Evolutionary conservation across 2,113 vertebrate species (phyloP), one percentile per base, ranked within the genome.

Genomic region (Procavia capensis): DNA sequence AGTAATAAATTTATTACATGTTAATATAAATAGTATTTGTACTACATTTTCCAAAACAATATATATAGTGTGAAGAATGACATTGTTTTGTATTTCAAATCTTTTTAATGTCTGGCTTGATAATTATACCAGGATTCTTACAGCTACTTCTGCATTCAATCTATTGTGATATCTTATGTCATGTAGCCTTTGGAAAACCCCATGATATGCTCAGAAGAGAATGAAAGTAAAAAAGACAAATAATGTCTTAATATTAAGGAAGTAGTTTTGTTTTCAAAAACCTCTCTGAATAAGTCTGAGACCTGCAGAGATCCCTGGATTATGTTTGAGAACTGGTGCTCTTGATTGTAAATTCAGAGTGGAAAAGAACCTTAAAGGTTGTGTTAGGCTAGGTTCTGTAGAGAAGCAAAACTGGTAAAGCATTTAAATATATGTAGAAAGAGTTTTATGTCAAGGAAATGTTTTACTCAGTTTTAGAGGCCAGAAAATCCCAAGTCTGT

Each of bases 161-260:
- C 76, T 88, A 8, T 66, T 90, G 82, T 92, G 72, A 16, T 80
- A 47, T 11, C 19, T 22, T 29, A 34, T 64, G 34, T 84, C 78
- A 74, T 50, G 14, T 47, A 85, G 47, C 10, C 57, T 91, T 85
- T 34, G 29, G 70, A 61, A 91, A 47, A 47, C 54, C 57, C 20
- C 27, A 80, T 74, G 57, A 16, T 76, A 75, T 3, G 47, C 27
- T 91, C 50, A 45, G 7, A 84, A 57, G 43, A 85, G 85, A 88
- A 78, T 85, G 80, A 85, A 82, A 80, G 10, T 81, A 64, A 90
- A 85, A 92, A 96, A 90, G 43, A 88, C 39, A 95, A 90, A 43
- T 6, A 50, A 47, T 64, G 36, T 83, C 57, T 90, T 86, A 78
- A n/a, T 95, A 74, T 70, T 88, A 82, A 54, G 22, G 61, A 86